Base-by-base conservation (phyloP, 2,113 vertebrate species). In the Equus przewalskii region DNA sequence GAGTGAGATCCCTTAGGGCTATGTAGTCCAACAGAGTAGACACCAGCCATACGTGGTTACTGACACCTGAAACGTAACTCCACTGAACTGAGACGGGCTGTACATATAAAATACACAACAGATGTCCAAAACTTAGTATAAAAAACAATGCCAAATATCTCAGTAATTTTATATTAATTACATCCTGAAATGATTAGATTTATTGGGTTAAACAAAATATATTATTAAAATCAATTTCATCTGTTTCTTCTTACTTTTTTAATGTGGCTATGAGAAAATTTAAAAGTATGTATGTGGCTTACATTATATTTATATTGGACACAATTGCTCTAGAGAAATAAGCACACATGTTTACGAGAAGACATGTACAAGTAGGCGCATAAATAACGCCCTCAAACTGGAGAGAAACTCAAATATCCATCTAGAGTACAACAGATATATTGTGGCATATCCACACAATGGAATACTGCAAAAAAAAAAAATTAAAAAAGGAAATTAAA, bases 171-270 rank as follows among this genome's bases (percentile, higher is more conserved):
- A 78, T 64, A 51, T 10, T 56, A 14, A 30, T 49, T 78, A 51
- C 56, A 96, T 62, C 24, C 14, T 86, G 89, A 89, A 88, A 92
- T 84, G 60, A 89, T 72, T 46, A 78, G 21, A 92, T 49, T 92
- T 79, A 79, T 10, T 91, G 19, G 14, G 72, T 79, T 92, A 92
- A 87, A 82, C 44, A 64, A 87, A 65, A 88, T 19, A 88, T 19
- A 41, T 28, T 89, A 69, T 64, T 92, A 89, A 70, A 92, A 88
- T 58, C n/a, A 72, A 72, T 44, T 81, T 87, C 15, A 73, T 62
- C 21, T 30, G 7, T 92, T 85, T 80, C n/a, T 79, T 79, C 26
- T 60, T 84, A 76, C 15, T 80, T 64, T 86, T 86, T 86, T 65
- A 81, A 73, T 64, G 26, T 72, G 73, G 21, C 54, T 79, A 70